Evolutionary conservation across 1,140 invertebrate genomes (phyloP).

Genomic region (Apis dorsata): DNA sequence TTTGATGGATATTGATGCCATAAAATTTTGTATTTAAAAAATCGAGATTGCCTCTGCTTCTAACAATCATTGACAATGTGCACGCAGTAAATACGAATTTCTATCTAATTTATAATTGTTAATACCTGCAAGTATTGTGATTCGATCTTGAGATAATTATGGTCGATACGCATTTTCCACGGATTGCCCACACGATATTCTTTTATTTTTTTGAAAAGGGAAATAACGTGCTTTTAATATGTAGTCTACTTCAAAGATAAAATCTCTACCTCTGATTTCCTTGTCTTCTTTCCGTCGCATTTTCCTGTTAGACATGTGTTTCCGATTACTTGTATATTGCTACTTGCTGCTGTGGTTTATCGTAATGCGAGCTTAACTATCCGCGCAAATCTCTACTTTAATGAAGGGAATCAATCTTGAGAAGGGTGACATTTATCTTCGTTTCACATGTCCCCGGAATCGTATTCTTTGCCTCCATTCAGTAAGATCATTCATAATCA

Average conservation of each 20-base stretch:
- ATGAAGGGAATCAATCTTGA: slow-evolving; percentile 66
- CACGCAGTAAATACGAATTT: slow-evolving; percentile 26
- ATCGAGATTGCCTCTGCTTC: neutral
- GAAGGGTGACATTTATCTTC: slow-evolving; percentile 58
- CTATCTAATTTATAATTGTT: slow-evolving; percentile 45
- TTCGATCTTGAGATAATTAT: slow-evolving; percentile 60
- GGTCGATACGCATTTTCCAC: slow-evolving; percentile 10
- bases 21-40: slow-evolving; percentile 10
- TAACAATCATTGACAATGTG: slow-evolving; percentile 1
- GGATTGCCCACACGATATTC: neutral
- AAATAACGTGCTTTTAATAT: slow-evolving; percentile 67
- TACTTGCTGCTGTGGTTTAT: slow-evolving; percentile 38
- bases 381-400: slow-evolving; percentile 41
- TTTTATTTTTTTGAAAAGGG: slow-evolving; percentile 40
- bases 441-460: slow-evolving; percentile 41
- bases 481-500: slow-evolving; percentile 42
- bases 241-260: slow-evolving; percentile 19
- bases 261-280: neutral
- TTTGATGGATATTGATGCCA: neutral
- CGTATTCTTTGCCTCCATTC: slow-evolving; percentile 38
- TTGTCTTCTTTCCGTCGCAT: neutral
- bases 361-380: slow-evolving; percentile 66
- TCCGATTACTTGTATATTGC: slow-evolving; percentile 5
- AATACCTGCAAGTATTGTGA: slow-evolving; percentile 35
- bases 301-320: slow-evolving; percentile 51